Evolutionary conservation across 2,888 invertebrate species (phyloP).

Genomic region (Diarsia dahlii): DNA sequence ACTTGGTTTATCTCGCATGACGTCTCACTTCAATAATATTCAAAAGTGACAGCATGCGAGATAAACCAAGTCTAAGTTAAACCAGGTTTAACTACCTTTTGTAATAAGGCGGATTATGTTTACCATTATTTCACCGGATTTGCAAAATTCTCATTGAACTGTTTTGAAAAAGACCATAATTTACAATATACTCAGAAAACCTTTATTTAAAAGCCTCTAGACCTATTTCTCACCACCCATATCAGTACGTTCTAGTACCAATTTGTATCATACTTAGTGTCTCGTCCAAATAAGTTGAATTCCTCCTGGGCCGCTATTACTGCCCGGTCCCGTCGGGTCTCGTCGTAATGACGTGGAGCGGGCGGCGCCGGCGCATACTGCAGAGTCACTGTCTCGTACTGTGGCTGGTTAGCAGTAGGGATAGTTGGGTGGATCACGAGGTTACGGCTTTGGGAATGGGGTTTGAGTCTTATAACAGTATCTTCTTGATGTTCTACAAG

Average conservation of each 20-base stretch:
- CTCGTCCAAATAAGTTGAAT: slow-evolving; percentile 62
- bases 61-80: no score
- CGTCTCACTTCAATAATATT: no score
- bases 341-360: slow-evolving; percentile 66
- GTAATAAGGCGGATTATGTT: no score
- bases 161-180: not conserved
- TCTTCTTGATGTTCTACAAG: not conserved
- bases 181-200: not conserved
- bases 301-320: slow-evolving; percentile 63
- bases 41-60: no score
- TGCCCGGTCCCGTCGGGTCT: slow-evolving; percentile 61
- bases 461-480: no score
- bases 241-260: slow-evolving; percentile 36
- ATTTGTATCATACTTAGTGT: slow-evolving; percentile 52
- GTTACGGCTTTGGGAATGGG: not conserved
- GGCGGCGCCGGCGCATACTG: slow-evolving; percentile 79
- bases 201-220: not conserved
- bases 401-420: slow-evolving; percentile 38
- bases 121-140: no score
- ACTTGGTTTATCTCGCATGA: no score
- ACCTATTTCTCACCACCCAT: not conserved
- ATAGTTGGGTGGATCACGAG: not conserved
- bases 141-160: not conserved
- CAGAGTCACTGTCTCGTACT: slow-evolving; percentile 77
- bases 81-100: no score